Conservation (phyloP, 1,140 invertebrate genomes). For the Pygmarrhopalites habei region DNA sequence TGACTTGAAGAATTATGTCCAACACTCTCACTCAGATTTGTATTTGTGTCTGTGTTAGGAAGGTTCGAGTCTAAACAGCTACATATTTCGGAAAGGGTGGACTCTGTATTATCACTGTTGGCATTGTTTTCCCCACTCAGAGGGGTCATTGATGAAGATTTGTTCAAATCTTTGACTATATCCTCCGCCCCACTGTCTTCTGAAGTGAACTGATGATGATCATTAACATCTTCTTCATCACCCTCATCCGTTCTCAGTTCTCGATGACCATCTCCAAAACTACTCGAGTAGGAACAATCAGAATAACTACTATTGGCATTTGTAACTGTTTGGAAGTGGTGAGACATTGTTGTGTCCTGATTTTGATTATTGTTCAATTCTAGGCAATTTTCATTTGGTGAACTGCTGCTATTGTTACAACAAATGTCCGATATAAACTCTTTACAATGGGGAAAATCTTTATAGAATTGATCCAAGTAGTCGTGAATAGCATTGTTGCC, state of each 20-base stretch:
- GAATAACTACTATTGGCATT: slow-evolving; percentile 12
- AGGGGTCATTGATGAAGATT: too few species aligned
- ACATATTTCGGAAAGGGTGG: too few species aligned
- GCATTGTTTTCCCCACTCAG: too few species aligned
- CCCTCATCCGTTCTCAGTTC: slow-evolving; percentile 1
- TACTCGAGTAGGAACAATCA: slow-evolving; percentile 8
- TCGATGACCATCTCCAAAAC: slow-evolving; percentile 8
- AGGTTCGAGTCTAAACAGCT: background rate
- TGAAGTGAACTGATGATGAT: slow-evolving; percentile 22
- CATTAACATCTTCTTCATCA: slow-evolving; percentile 29
- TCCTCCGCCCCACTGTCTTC: slow-evolving; percentile 4
- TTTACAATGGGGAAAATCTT: slow-evolving; percentile 59
- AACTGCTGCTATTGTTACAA: slow-evolving; percentile 13
- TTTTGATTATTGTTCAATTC: slow-evolving; percentile 12
- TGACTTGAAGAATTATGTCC: background rate
- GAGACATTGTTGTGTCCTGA: slow-evolving; percentile 19
- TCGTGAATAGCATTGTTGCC: slow-evolving; percentile 50
- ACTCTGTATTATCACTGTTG: too few species aligned
- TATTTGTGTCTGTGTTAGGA: background rate
- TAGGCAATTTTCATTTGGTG: background rate
- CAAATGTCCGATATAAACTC: slow-evolving; percentile 52
- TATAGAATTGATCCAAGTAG: slow-evolving; percentile 63
- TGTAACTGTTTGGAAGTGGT: slow-evolving; percentile 20
- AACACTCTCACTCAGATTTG: background rate
- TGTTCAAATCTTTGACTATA: slow-evolving; percentile 10